Base-by-base conservation (phyloP, 2,888 invertebrate species). In the Epistrophe eligans region DNA sequence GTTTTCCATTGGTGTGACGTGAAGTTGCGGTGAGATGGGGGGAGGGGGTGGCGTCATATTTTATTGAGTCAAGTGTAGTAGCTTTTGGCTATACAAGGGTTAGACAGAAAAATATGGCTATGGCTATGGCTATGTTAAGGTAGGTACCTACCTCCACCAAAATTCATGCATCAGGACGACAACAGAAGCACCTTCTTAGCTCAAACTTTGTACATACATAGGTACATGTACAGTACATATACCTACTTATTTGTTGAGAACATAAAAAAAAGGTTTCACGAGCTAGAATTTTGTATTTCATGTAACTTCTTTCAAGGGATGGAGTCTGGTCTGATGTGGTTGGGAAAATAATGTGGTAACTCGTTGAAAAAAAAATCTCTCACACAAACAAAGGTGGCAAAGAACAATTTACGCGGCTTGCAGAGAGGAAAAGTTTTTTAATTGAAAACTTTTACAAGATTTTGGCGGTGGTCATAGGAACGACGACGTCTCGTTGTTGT, bases 381-480 rank as follows among this genome's bases (percentile, higher is more conserved):
- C 38, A n/a, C 52, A 17, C 8, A 64, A 43, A 32, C n/a, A 57
- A n/a, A 28, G 38, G 71, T 73, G 76, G 43, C 28, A 9, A 28
- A 48, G 55, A 76, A 72, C 66, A 84, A 74, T 73, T 67, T 79
- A 77, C 66, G 43, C 67, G 77, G 60, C n/a, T 77, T 72, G 60
- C 55, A 40, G 73, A 40, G 73, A 24, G 40, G n/a, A 77, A 85
- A 81, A 74, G 76, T 85, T 85, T 85, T 85, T 84, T 79, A 85
- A 77, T 85, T 77, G 77, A 85, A 81, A 85, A 85, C 84, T 85
- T 84, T 85, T 81, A 43, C 66, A 79, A 57, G 66, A 72, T 77
- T 83, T 79, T 67, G 66, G 60, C 66, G 60, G 58, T 83, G 38
- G 35, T 19, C 67, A 50, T 50, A 19, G 67, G 2, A 67, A 38